Evolutionary conservation across 1,140 invertebrate genomes (phyloP).

Genomic region (Holotrichia oblita): DNA sequence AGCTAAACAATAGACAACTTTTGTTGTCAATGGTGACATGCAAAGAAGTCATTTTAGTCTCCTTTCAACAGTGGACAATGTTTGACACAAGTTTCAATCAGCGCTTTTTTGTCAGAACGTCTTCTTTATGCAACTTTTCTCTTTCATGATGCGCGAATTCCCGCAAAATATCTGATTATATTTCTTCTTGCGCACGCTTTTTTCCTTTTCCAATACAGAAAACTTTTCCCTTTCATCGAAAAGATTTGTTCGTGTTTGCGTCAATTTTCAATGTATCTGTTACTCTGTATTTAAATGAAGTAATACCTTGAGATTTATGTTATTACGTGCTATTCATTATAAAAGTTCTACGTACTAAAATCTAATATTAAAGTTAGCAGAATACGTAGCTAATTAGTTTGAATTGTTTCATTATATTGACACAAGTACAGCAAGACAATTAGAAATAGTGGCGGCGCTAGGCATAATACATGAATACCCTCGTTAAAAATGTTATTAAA

Average conservation of each 20-base stretch:
- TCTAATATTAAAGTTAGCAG: too few species aligned
- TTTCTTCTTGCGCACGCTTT: not conserved
- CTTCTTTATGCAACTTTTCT: constrained; percentile 45
- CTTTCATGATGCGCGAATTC: constrained; percentile 28
- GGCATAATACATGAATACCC: too few species aligned
- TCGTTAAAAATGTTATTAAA: too few species aligned
- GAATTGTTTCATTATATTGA: too few species aligned
- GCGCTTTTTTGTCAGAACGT: constrained; percentile 45
- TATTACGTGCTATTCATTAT: too few species aligned
- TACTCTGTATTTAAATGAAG: not conserved
- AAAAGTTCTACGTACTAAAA: too few species aligned
- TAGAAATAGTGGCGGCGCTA: too few species aligned
- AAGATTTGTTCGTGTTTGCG: not conserved
- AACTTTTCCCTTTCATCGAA: not conserved
- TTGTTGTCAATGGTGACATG: constrained; percentile 59
- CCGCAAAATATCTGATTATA: constrained; percentile 35
- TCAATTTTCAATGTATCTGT: not conserved
- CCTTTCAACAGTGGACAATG: constrained; percentile 51
- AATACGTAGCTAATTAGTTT: too few species aligned
- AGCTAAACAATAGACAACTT: constrained; percentile 58
- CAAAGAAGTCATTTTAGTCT: constrained; percentile 58
- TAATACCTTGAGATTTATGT: not conserved
- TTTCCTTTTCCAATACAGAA: constrained; percentile 12
- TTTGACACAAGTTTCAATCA: constrained; percentile 53
- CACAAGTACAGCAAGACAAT: too few species aligned